phyloP scores from a whole-genome alignment of 2,888 invertebrate species.

The Dioctria rufipes region DNA sequence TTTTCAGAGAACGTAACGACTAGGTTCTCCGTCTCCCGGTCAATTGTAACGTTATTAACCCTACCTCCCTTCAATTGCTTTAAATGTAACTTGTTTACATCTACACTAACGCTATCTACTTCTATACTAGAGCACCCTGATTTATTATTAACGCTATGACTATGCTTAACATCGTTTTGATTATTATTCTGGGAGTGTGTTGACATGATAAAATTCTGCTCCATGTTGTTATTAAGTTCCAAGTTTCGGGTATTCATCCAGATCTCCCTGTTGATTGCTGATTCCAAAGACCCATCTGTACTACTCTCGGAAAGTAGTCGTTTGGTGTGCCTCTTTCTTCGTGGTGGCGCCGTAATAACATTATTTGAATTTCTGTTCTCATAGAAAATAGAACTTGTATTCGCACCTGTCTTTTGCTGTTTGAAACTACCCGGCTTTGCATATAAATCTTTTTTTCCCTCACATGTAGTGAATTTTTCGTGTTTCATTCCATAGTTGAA shows the following conservation, averaged over 20 bases:
- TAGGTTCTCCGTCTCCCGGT: background rate
- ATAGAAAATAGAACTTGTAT: background rate
- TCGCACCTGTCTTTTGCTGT: background rate
- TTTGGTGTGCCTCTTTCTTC: slow-evolving; percentile 47
- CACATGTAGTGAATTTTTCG: slow-evolving; percentile 59
- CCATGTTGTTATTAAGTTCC: slow-evolving; percentile 45
- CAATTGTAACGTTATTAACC: slow-evolving; percentile 22
- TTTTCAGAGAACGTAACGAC: slow-evolving; percentile 46
- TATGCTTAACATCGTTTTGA: slow-evolving; percentile 40
- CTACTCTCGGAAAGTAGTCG: background rate
- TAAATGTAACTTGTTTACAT: slow-evolving; percentile 51
- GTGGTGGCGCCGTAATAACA: slow-evolving; percentile 48
- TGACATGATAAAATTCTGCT: slow-evolving; percentile 8
- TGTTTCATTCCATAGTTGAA: slow-evolving; percentile 56
- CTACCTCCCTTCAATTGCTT: slow-evolving; percentile 31
- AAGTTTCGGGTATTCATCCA: slow-evolving; percentile 53
- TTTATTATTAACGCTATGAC: slow-evolving; percentile 55
- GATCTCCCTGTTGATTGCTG: slow-evolving; percentile 50
- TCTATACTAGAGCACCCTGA: slow-evolving; percentile 60
- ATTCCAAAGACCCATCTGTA: slow-evolving; percentile 42
- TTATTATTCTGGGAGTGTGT: slow-evolving; percentile 33
- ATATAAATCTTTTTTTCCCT: background rate
- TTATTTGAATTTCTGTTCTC: slow-evolving; percentile 15
- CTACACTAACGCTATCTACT: slow-evolving; percentile 56
- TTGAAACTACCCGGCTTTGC: background rate